Conservation (phyloP, 2,888 invertebrate species). For the Heliconius hortense region DNA sequence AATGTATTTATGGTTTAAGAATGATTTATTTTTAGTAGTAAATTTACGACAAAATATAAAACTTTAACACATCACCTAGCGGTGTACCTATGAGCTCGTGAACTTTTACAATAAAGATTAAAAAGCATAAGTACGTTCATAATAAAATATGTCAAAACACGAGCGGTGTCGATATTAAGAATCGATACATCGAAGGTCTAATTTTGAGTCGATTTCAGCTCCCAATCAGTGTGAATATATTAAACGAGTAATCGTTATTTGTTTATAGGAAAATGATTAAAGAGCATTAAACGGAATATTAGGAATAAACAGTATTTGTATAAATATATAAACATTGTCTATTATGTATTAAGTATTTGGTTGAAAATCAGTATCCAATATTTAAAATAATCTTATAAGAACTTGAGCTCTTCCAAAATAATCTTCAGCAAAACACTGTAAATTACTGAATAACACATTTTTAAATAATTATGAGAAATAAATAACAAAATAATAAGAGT, state of each 20-base stretch:
- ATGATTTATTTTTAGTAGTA: neutral
- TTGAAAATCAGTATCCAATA: neutral
- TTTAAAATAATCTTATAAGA: neutral
- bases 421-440: neutral
- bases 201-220: neutral
- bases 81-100: neutral
- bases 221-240: neutral
- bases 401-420: neutral
- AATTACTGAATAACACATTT: neutral
- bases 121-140: neutral
- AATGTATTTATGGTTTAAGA: neutral
- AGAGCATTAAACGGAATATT: neutral
- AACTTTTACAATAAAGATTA: constrained; percentile 5
- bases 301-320: neutral
- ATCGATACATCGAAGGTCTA: neutral
- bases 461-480: neutral
- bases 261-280: neutral
- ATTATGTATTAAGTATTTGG: neutral
- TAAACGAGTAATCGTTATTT: neutral
- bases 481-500: neutral
- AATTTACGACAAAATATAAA: neutral
- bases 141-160: neutral
- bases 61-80: constrained; percentile 15
- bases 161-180: neutral
- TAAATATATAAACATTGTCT: neutral